Conservation (phyloP, 37 sponge, comb jelly and placozoan genomes). For the Tethya wilhelma region DNA sequence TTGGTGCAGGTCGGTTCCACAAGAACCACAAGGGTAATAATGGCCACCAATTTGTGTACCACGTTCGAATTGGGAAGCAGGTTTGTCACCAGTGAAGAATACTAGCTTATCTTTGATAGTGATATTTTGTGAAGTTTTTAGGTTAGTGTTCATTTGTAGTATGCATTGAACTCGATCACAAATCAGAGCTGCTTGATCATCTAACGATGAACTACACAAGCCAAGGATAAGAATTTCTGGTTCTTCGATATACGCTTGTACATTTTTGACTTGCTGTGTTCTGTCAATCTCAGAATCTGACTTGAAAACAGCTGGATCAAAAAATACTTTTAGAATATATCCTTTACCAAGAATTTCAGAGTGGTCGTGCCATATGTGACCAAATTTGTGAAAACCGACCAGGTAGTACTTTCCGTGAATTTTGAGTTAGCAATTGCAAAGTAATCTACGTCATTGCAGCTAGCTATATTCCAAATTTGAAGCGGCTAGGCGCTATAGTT, state of each 20-base stretch:
- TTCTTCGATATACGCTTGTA: conserved; percentile 20
- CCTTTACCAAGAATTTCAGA: conserved; percentile 20
- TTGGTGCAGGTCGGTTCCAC: neutral
- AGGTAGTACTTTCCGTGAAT: too few species aligned
- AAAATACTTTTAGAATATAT: conserved; percentile 12
- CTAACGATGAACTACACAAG: neutral
- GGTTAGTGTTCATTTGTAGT: neutral
- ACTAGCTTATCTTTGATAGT: neutral
- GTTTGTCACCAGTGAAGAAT: conserved; percentile 34
- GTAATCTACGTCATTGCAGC: too few species aligned
- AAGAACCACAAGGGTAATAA: conserved; percentile 28
- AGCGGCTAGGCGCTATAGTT: too few species aligned
- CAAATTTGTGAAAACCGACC: too few species aligned
- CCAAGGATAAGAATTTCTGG: conserved; percentile 25
- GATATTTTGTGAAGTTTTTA: neutral
- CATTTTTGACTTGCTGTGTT: neutral
- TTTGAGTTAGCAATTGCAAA: too few species aligned
- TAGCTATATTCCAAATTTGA: too few species aligned
- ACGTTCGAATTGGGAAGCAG: conserved; percentile 20
- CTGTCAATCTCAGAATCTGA: neutral
- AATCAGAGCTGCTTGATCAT: conserved; percentile 32
- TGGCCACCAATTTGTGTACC: conserved; percentile 26
- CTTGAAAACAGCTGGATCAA: conserved; percentile 28
- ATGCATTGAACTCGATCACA: conserved; percentile 12
- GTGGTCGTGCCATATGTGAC: conserved; percentile 33